Evolutionary conservation across 2,888 invertebrate genomes (phyloP).

Genomic region (Apodemia mormo): DNA sequence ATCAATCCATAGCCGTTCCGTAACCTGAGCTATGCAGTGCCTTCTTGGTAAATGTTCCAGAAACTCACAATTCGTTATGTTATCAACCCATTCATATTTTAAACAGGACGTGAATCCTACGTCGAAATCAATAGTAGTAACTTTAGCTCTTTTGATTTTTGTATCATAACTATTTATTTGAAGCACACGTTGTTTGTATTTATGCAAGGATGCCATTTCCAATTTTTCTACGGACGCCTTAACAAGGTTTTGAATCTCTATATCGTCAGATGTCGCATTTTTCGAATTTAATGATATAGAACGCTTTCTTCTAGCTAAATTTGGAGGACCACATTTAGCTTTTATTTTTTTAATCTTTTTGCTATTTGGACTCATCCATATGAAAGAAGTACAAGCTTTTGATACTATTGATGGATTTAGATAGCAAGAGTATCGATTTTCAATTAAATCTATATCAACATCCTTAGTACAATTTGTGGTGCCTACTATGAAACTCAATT

Average conservation of each 20-base stretch:
- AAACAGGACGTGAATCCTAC: conserved; percentile 68
- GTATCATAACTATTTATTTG: conserved; percentile 60
- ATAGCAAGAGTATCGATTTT: conserved; percentile 46
- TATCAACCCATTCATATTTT: conserved; percentile 65
- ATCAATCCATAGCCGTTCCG: conserved; percentile 59
- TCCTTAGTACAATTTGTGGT: conserved; percentile 59
- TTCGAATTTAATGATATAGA: conserved; percentile 42
- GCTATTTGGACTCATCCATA: conserved; percentile 52
- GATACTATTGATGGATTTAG: conserved; percentile 45
- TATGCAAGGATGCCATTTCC: conserved; percentile 59
- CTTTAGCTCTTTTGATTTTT: conserved; percentile 58
- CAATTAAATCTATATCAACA: conserved; percentile 41
- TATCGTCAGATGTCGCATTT: conserved; percentile 50
- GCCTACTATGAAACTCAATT: conserved; percentile 52
- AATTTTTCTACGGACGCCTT: conserved; percentile 59
- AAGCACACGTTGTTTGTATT: conserved; percentile 62
- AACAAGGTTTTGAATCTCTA: conserved; percentile 53
- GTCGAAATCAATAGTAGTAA: conserved; percentile 67
- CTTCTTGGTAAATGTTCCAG: conserved; percentile 63
- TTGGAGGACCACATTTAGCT: conserved; percentile 43
- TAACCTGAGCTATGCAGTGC: conserved; percentile 61
- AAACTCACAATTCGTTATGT: conserved; percentile 59
- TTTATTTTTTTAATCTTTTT: conserved; percentile 47
- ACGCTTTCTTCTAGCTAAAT: conserved; percentile 44
- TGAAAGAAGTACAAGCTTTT: conserved; percentile 51